These are phyloP conservation scores for Bos taurus DNA, from an alignment of 2,113 vertebrate genomes.

Conservation along the genomic window ARS-UCD2.0 NC_037336.1:19338501-19339000, in stretches of 20 bases:
- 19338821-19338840: neutral
- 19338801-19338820: neutral
- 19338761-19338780: neutral
- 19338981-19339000: neutral
- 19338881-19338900: neutral
- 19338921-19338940: neutral
- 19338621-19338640: neutral
- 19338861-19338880: neutral
- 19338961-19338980: neutral
- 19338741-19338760: neutral
- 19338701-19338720: neutral
- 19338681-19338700: too few species aligned
- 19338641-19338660: neutral
- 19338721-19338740: accelerated
- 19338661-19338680: neutral
- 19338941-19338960: neutral
- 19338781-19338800: neutral
- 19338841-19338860: neutral
- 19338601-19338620: neutral
- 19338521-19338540: neutral
- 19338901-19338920: neutral
- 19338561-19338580: neutral
- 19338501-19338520: neutral
- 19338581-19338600: accelerated
- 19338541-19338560: too few species aligned